These are phyloP conservation scores for Perithous albicinctus DNA, from an alignment of 2,888 invertebrate species.

Conservation along the genomic window DNA sequence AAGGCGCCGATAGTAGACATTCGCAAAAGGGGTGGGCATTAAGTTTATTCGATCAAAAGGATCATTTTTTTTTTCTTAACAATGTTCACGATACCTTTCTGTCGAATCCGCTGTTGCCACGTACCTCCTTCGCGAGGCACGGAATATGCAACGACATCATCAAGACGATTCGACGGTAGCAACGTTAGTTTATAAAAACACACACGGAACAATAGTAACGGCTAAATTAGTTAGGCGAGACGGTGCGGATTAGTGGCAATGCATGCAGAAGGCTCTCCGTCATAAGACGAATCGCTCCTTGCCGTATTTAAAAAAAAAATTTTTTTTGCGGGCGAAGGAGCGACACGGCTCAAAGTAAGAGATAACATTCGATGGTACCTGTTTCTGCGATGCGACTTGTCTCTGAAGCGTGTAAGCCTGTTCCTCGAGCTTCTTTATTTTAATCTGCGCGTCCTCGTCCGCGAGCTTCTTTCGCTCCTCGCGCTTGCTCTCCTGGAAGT, in stretches of 20 bases:
- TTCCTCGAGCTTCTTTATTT: conserved; percentile 97
- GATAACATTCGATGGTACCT: conserved; percentile 84
- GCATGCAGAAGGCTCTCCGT: conserved; percentile 71
- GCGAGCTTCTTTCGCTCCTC: conserved; percentile 96
- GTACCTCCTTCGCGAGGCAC: conserved; percentile 67
- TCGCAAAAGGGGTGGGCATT: not conserved
- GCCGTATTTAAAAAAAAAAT: not conserved
- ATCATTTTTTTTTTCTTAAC: conserved; percentile 46
- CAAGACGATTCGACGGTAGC: conserved; percentile 64
- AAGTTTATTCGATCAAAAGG: not conserved
- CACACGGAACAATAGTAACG: conserved; percentile 61
- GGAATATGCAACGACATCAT: conserved; percentile 64
- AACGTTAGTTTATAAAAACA: conserved; percentile 67
- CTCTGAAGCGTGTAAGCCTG: conserved; percentile 96
- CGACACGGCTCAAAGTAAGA: conserved; percentile 1
- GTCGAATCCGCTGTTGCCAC: conserved; percentile 67
- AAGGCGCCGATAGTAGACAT: not conserved
- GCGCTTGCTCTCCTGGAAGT: conserved; percentile 92
- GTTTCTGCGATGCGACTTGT: conserved; percentile 94
- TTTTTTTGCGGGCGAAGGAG: conserved; percentile 2
- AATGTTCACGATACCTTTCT: conserved; percentile 67
- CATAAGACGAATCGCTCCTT: conserved; percentile 20
- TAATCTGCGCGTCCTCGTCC: conserved; percentile 97
- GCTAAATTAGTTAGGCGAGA: conserved; percentile 69
- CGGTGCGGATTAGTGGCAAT: conserved; percentile 76